Conservation (phyloP, 2,888 invertebrate species). For the Erebia ligea region DNA sequence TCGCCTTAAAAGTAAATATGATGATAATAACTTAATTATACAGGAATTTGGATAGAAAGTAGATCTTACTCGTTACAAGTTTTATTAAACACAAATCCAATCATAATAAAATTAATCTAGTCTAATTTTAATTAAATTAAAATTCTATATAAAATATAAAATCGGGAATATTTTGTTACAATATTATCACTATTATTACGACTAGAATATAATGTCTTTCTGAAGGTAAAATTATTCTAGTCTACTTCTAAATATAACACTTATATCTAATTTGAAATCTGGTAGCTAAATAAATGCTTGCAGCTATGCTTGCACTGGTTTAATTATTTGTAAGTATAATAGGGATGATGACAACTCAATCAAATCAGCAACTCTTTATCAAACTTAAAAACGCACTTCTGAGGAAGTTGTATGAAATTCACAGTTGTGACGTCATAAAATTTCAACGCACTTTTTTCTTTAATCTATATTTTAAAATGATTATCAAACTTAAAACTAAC, state of each 20-base stretch:
- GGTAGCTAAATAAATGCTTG: slow-evolving; percentile 5
- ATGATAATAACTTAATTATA: background rate
- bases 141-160: slow-evolving; percentile 32
- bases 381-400: too few species aligned
- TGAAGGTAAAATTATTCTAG: slow-evolving; percentile 28
- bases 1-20: background rate
- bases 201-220: slow-evolving; percentile 39
- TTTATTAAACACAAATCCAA: slow-evolving; percentile 20
- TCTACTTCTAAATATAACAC: slow-evolving; percentile 28
- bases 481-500: too few species aligned
- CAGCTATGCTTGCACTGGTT: background rate
- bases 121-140: slow-evolving; percentile 9
- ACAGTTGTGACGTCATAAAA: too few species aligned
- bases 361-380: too few species aligned
- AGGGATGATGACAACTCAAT: too few species aligned
- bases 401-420: too few species aligned
- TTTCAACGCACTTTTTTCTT: too few species aligned
- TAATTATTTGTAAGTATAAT: too few species aligned
- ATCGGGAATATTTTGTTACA: slow-evolving; percentile 34
- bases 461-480: too few species aligned
- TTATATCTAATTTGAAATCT: slow-evolving; percentile 11
- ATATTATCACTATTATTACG: slow-evolving; percentile 38
- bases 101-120: slow-evolving; percentile 17
- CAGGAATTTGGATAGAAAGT: slow-evolving; percentile 20
- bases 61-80: background rate